Conservation (phyloP, 2,888 invertebrate species). For the Taphrorychus bicolor region DNA sequence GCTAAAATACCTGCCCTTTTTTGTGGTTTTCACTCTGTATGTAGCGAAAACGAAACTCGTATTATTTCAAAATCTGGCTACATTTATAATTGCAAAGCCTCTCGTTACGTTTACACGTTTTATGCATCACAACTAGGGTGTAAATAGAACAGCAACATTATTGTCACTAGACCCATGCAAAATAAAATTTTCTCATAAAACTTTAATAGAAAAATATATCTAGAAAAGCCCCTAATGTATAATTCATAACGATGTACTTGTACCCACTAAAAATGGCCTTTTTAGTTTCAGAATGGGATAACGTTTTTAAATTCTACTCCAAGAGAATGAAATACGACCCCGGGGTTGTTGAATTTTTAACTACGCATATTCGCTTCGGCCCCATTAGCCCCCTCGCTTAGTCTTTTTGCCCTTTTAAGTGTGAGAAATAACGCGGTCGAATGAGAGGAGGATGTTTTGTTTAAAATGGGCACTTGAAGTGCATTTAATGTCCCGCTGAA, state of each 20-base stretch:
- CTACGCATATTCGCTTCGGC: neutral
- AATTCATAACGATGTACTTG: neutral
- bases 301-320: neutral
- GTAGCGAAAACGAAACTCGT: too few relatives aligned
- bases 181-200: neutral
- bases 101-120: too few relatives aligned
- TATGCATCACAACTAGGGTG: too few relatives aligned
- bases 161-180: neutral
- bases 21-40: too few relatives aligned
- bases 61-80: too few relatives aligned
- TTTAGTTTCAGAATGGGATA: neutral
- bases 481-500: too few relatives aligned
- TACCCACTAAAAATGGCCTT: neutral
- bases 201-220: too few relatives aligned
- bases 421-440: neutral
- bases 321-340: neutral
- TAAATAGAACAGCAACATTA: neutral
- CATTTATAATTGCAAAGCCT: too few relatives aligned
- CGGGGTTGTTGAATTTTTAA: neutral
- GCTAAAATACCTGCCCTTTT: too few relatives aligned
- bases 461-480: neutral
- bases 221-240: neutral
- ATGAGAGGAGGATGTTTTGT: neutral
- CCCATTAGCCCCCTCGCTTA: neutral
- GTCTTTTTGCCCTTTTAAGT: neutral